Evolutionary conservation across 2,113 vertebrate genomes (phyloP).

Genomic region (Lycaon pictus): DNA sequence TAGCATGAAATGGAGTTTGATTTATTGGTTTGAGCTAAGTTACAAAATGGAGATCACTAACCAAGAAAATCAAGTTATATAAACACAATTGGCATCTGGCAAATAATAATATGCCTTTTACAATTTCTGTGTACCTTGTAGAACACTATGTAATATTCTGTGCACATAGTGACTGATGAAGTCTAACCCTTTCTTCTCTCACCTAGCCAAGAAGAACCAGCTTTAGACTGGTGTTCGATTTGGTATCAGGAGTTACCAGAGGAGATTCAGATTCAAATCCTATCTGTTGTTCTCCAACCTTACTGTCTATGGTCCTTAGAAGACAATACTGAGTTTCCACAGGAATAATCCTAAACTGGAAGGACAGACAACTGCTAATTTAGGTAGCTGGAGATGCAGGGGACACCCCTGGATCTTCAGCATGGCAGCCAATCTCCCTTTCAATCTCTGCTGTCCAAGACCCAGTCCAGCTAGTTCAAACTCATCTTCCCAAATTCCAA

Average conservation of each 20-base stretch:
- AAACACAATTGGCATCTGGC: background rate
- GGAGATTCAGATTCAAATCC: background rate
- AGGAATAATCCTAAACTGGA: background rate
- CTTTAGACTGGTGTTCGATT: background rate
- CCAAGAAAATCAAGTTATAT: conserved; percentile 43
- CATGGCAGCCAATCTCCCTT: background rate
- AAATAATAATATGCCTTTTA: background rate
- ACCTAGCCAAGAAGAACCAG: conserved; percentile 7
- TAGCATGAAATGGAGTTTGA: conserved; percentile 48
- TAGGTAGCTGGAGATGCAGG: background rate
- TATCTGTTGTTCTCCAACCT: background rate
- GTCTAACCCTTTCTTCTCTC: background rate
- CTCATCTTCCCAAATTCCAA: background rate
- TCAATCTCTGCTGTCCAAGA: background rate
- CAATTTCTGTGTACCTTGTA: background rate
- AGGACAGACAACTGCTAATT: background rate
- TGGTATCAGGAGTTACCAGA: background rate
- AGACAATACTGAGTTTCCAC: background rate
- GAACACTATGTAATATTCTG: background rate
- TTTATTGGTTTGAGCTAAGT: conserved; percentile 57
- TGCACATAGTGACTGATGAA: background rate
- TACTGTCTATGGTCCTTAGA: background rate
- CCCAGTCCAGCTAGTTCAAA: background rate
- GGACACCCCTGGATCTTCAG: background rate
- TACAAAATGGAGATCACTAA: conserved; percentile 60